Percentiles rank a stretch among this genome's conserved stretches.
Evolutionary conservation across 1,140 invertebrate genomes (phyloP).

Genomic region (Drosophila albomicans): DNA sequence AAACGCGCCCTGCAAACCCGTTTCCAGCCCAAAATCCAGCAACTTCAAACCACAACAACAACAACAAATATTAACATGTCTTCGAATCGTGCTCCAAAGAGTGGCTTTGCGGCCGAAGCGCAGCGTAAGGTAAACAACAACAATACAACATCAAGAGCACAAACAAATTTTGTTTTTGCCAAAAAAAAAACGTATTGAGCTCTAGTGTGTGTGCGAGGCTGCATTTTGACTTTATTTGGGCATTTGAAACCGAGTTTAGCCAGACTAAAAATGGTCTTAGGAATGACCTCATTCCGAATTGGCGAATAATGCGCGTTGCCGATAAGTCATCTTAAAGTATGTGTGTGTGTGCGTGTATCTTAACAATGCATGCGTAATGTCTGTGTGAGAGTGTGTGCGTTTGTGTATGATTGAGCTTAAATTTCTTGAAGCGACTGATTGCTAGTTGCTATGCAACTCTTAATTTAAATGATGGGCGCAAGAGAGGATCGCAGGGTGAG

Average conservation of each 20-base stretch:
- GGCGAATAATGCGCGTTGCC: slow-evolving; percentile 21
- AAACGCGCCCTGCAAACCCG: slow-evolving; percentile 74
- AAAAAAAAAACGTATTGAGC: slow-evolving; percentile 54
- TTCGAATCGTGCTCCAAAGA: slow-evolving; percentile 94
- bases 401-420: slow-evolving; percentile 26
- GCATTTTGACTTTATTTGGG: slow-evolving; percentile 75
- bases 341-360: slow-evolving; percentile 11
- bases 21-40: slow-evolving; percentile 63
- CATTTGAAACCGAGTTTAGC: slow-evolving; percentile 50
- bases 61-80: slow-evolving; percentile 88
- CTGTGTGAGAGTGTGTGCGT: neutral
- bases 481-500: slow-evolving; percentile 10
- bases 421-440: slow-evolving; percentile 22
- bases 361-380: slow-evolving; percentile 59
- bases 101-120: slow-evolving; percentile 96
- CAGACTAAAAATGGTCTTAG: slow-evolving; percentile 73
- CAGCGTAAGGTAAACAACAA: slow-evolving; percentile 92
- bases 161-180: slow-evolving; percentile 71
- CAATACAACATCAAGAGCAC: slow-evolving; percentile 46
- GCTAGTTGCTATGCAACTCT: slow-evolving; percentile 19
- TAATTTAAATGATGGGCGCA: slow-evolving; percentile 7
- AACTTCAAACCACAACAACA: slow-evolving; percentile 31
- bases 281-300: slow-evolving; percentile 73
- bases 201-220: slow-evolving; percentile 39
- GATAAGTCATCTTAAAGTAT: slow-evolving; percentile 37